Evolutionary conservation across 2,113 vertebrate species (phyloP).

Genomic region (Sapajus apella): DNA sequence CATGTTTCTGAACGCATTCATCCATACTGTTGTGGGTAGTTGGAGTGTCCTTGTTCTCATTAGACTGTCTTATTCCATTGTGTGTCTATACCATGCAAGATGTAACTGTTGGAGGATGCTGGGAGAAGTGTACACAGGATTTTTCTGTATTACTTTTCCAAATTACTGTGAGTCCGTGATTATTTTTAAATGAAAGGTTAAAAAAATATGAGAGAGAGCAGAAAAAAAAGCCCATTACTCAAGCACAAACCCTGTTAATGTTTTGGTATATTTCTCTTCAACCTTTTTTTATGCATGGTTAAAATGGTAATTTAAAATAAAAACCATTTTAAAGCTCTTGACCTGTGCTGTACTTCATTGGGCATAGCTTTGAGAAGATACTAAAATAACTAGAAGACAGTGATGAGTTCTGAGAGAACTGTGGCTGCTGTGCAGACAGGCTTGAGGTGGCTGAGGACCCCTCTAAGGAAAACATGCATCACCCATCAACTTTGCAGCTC

Average conservation of each 20-base stretch:
- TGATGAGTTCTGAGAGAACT: neutral
- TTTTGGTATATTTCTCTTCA: neutral
- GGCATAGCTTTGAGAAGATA: neutral
- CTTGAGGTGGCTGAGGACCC: neutral
- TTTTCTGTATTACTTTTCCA: neutral
- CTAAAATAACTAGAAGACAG: neutral
- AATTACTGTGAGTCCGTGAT: neutral
- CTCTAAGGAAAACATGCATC: neutral
- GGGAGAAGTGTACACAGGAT: accelerated
- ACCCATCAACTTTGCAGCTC: neutral
- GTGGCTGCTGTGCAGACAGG: neutral
- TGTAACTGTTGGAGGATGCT: neutral
- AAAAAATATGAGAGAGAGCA: neutral
- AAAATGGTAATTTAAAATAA: neutral
- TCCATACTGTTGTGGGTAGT: too few species aligned
- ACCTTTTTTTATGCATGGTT: neutral
- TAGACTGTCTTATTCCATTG: too few species aligned
- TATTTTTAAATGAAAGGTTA: neutral
- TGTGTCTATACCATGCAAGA: neutral
- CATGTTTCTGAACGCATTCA: too few species aligned
- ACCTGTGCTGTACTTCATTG: neutral
- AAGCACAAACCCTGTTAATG: neutral
- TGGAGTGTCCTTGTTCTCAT: too few species aligned
- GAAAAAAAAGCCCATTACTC: neutral
- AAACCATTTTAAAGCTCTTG: neutral